Conservation (phyloP, 2,797 vertebrate species). For the Enteromius argenteus region DNA sequence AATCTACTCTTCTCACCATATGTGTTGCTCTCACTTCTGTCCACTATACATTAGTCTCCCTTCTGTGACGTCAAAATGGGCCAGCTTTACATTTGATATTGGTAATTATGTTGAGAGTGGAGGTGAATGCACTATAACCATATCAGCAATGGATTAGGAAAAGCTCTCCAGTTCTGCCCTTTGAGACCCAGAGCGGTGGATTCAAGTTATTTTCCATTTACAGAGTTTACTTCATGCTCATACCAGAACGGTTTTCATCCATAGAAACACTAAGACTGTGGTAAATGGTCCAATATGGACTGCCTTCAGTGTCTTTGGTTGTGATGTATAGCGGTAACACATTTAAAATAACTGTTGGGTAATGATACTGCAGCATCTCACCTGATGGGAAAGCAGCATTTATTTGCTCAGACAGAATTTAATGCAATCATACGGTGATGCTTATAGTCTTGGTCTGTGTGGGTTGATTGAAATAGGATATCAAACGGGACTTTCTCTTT, state of each 20-base stretch:
- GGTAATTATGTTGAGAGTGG: conserved; percentile 44
- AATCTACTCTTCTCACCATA: conserved; percentile 3
- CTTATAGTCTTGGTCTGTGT: not conserved
- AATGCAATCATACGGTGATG: not conserved
- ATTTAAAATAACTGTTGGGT: not conserved
- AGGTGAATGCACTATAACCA: conserved; percentile 54
- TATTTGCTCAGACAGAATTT: conserved; percentile 20
- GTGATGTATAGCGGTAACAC: not conserved
- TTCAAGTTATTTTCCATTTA: conserved; percentile 57
- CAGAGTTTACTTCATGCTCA: conserved; percentile 26
- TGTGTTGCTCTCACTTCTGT: conserved; percentile 1
- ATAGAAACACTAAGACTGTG: not conserved
- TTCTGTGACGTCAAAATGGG: conserved; percentile 6
- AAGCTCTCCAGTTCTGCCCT: conserved; percentile 46
- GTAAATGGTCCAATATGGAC: conserved; percentile 14
- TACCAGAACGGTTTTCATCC: conserved; percentile 16
- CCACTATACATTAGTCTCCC: conserved; percentile 15
- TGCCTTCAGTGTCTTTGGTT: not conserved
- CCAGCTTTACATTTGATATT: conserved; percentile 30
- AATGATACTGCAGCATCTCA: conserved; percentile 6
- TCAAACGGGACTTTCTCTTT: not conserved
- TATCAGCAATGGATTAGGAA: conserved; percentile 47
- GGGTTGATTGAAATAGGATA: not conserved
- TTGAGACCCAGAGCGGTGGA: conserved; percentile 47
- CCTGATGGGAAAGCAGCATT: not conserved